phyloP scores from a whole-genome alignment of 2,797 vertebrate genomes.

The Emydoidea blandingii region DNA sequence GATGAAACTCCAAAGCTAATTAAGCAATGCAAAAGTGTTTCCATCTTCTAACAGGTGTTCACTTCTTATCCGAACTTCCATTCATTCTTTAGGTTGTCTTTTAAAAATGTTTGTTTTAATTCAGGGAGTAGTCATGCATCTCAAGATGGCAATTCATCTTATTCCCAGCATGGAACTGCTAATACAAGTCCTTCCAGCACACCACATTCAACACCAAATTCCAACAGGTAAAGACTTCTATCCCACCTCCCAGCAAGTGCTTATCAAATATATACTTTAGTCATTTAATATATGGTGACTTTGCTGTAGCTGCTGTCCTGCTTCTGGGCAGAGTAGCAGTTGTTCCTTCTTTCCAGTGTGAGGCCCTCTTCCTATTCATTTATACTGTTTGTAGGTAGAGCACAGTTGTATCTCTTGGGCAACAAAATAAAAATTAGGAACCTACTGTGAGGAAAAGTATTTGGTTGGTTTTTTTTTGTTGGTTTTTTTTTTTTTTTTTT shows the following conservation, averaged over 20 bases:
- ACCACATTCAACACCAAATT: constrained; percentile 7
- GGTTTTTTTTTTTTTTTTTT: no score
- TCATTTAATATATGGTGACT: background rate
- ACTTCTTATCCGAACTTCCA: accelerated
- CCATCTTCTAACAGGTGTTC: background rate
- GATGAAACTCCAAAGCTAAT: background rate
- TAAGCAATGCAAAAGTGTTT: background rate
- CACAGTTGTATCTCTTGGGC: background rate
- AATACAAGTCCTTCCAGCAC: constrained; percentile 19
- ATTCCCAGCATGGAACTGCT: constrained; percentile 60
- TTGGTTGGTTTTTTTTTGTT: no score
- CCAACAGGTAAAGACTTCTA: constrained; percentile 71
- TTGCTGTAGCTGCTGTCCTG: background rate
- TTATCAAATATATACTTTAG: background rate
- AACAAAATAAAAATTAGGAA: no score
- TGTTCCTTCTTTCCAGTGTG: background rate
- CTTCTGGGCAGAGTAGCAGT: background rate
- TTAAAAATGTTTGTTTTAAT: background rate
- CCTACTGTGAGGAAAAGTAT: no score
- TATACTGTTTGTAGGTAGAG: accelerated
- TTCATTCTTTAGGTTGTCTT: background rate
- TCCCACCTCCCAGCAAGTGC: accelerated
- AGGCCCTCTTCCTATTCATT: background rate
- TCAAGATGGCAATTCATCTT: constrained; percentile 65
- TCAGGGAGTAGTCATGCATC: constrained; percentile 83